Base-by-base conservation (phyloP, 2,113 vertebrate genomes). In the Rhombomys opimus region DNA sequence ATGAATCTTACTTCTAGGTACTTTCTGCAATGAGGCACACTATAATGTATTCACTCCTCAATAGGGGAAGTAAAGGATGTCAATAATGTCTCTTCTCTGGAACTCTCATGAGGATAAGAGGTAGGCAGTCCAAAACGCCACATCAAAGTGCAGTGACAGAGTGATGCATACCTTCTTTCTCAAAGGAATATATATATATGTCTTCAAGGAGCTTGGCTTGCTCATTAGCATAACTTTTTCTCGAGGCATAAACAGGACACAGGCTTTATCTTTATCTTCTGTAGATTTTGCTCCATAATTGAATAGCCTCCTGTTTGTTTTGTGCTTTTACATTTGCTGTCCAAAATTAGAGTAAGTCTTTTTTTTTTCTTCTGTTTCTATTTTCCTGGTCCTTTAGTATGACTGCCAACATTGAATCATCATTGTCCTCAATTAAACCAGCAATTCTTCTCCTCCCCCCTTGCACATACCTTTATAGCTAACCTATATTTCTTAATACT, bases 151-250 rank as follows among this genome's bases (percentile, higher is more conserved):
- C 41, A 57, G 25, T 63, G 30, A 27, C 7, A 32, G 5, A 4
- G 6, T 25, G 7, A 5, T 6, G 0, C 2, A 20, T 6, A 4
- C 17, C 25, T 65, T 4, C 1, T 35, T 10, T 38, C 52, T 13
- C 54, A 30, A 23, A 38, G 32, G 50, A 50, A 59, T 5, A 38
- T 10, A 59, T 5, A 38, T 10, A n/a, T 32, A 8, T n/a, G 1
- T 61, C 23, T 59, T 14, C 32, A 50, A 88, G n/a, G 7, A 72
- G n/a, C 13, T 59, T 13, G 11, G 4, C 10, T 7, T 18, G 23
- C 54, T 73, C 32, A 32, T 52, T 30, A 3, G 1, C 22, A 11
- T 65, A 5, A 10, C 11, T 13, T n/a, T 25, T 41, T 52, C 75
- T 52, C 63, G 8, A 8, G 32, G 70, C 41, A 76, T 18, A 8